Evolutionary conservation across 2,797 vertebrate genomes (phyloP).

Genomic region (Botia almorhae): DNA sequence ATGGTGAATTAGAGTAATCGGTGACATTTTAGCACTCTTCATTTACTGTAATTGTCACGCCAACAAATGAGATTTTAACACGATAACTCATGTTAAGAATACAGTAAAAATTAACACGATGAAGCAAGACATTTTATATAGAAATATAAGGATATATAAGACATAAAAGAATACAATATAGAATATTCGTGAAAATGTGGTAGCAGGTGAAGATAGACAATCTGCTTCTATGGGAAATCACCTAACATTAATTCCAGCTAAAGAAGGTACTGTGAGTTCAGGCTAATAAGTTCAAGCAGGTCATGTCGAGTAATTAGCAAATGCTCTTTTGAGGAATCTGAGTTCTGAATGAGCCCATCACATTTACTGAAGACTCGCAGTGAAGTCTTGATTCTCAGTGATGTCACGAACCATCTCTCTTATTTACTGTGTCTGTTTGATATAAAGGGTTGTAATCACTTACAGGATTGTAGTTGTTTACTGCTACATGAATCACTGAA

Average conservation of each 20-base stretch:
- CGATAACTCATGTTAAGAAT: not conserved
- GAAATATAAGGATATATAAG: too few species aligned
- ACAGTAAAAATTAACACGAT: not conserved
- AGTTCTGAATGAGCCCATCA: slow-evolving; percentile 14
- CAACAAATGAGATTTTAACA: not conserved
- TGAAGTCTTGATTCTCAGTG: not conserved
- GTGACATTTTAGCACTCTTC: not conserved
- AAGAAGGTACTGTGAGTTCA: slow-evolving; percentile 23
- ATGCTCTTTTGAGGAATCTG: slow-evolving; percentile 45
- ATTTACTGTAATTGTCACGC: not conserved
- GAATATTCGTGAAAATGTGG: too few species aligned
- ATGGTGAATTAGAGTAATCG: not conserved
- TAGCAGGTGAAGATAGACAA: too few species aligned
- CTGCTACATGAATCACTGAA: slow-evolving; percentile 16
- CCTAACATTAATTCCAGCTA: slow-evolving; percentile 27
- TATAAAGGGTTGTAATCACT: slow-evolving; percentile 46
- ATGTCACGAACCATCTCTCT: slow-evolving; percentile 28
- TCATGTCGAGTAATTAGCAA: slow-evolving; percentile 29
- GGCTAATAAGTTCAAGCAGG: slow-evolving; percentile 25
- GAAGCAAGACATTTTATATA: not conserved
- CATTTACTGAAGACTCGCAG: not conserved
- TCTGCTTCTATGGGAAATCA: not conserved
- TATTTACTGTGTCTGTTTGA: slow-evolving; percentile 15
- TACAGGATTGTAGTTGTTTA: slow-evolving; percentile 27
- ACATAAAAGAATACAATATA: too few species aligned